Base-by-base conservation (phyloP, 2,888 invertebrate species). In the Chymomyza amoena region DNA sequence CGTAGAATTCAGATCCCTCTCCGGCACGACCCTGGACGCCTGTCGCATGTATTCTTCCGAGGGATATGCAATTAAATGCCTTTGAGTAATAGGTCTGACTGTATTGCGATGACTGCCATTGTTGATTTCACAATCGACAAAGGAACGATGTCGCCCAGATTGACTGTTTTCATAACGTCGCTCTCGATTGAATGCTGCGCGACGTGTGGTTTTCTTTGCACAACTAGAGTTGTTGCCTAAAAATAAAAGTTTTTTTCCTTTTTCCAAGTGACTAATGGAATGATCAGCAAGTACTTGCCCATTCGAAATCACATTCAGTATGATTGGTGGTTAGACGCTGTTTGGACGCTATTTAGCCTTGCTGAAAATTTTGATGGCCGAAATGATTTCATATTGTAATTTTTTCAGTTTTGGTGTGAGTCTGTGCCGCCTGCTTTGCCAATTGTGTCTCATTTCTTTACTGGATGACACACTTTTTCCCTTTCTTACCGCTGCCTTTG, bases 401-500 rank as follows among this genome's bases (percentile, higher is more conserved):
- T 45, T 32, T 45, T 45, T 45, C 4, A 13, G 13, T 59, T 16
- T 60, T n/a, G 32, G 6, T 18, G 15, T 64, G 52, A 20, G 59
- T 39, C 16, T 65, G 61, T 63, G 64, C 62, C 13, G 67, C 65
- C 76, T 71, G 72, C 67, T 78, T 5, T 54, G 52, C 16, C 52
- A 2, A 16, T 13, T 52, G 15, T 52, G 5, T 13, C 9, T 7
- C 4, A 54, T 16, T 57, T 39, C 1, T 4, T 72, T 10, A 84
- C 64, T 85, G 86, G 36, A 81, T 83, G 20, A 56, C 13, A 56
- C 81, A 87, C 32, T 74, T 82, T 45, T 85, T 87, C 3, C 20
- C 20, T 72, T 9, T 39, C 39, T 39, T n/a, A n/a, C n/a, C n/a
- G n/a, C 25, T 25, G 0, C 4, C 4, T 25, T 28, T 39, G 6